A percentile compares a stretch with the other conserved stretches of the same genome.
Conservation (phyloP, 2,888 invertebrate genomes). For the Caenorhabditis sinica region DNA sequence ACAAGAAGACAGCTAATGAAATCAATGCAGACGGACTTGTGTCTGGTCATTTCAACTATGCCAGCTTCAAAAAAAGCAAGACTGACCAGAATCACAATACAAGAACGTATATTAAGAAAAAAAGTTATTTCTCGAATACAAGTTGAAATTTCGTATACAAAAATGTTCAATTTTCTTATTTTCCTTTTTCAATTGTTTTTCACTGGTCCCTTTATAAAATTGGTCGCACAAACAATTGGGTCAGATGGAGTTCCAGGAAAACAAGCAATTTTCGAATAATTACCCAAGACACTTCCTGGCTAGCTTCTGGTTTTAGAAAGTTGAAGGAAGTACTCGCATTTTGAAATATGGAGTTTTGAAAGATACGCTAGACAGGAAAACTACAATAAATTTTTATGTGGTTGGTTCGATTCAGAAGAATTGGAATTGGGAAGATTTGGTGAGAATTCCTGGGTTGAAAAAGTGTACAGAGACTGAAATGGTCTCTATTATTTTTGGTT, state of each 20-base stretch:
- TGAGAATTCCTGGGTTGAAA: too few relatives aligned
- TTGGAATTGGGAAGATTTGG: not conserved
- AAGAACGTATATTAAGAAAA: too few relatives aligned
- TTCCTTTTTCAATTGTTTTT: not conserved
- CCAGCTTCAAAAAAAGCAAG: too few relatives aligned
- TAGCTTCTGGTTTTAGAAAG: not conserved
- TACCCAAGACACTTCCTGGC: slow-evolving; percentile 13
- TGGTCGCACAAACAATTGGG: slow-evolving; percentile 20
- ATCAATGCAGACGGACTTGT: slow-evolving; percentile 19
- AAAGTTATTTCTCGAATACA: too few relatives aligned
- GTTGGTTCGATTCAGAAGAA: not conserved
- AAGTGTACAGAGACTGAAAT: too few relatives aligned
- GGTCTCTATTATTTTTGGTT: too few relatives aligned
- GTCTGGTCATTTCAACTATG: not conserved
- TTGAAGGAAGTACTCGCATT: not conserved
- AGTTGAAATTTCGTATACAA: not conserved
- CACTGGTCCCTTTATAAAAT: not conserved
- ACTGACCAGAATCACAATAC: too few relatives aligned
- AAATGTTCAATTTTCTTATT: not conserved
- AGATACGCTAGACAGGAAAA: not conserved
- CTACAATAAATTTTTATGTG: not conserved
- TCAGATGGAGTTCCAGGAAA: slow-evolving; percentile 17
- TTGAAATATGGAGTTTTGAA: not conserved
- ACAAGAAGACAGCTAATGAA: slow-evolving; percentile 21
- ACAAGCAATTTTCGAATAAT: slow-evolving; percentile 25